Base-by-base conservation (phyloP, 2,888 invertebrate genomes). In the Hedychridium roseum region DNA sequence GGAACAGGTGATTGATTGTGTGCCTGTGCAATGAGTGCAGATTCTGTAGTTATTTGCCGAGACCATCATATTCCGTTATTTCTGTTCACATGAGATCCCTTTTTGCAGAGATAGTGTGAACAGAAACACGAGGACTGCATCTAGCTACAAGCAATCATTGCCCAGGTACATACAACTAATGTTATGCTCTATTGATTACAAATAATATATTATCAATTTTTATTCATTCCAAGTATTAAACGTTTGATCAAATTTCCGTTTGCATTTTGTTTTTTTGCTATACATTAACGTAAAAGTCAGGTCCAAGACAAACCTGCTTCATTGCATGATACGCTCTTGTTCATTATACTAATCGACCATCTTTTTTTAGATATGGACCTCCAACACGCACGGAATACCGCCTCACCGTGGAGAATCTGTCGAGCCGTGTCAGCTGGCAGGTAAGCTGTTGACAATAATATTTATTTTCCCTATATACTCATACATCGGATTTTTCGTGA, bases 351-450 rank as follows among this genome's bases (percentile, higher is more conserved):
- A 15, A 6, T 42, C 16, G 42, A 37, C 82, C 86, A 82, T 81
- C 52, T 49, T 57, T 40, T 82, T 87, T 81, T 82, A 95, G 96
- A 83, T 98, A 97, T 80, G 97, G 97, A 60, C 97, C 97, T 68
- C 98, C 98, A 43, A 93, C 94, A 66, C 88, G 98, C 73, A 98
- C 98, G 68, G 97, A 98, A 82, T 93, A 97, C 80, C 89, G 97
- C 66, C 86, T 98, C 60, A 90, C 95, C 79, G 96, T 99, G 68
- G 97, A 98, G 82, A 99, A 99, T 83, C 85, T 99, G 62, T 97
- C 97, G 60, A 97, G 96, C 79, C 89, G 97, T 73, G 96, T 97
- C 76, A 97, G 97, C 84, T 99, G 98, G 98, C 98, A 98, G 96
- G 97, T 97, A 91, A 88, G 88, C 52, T 31, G 38, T 53, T 28